Conservation (phyloP, 2,888 invertebrate genomes). For the Conchocele bisecta region DNA sequence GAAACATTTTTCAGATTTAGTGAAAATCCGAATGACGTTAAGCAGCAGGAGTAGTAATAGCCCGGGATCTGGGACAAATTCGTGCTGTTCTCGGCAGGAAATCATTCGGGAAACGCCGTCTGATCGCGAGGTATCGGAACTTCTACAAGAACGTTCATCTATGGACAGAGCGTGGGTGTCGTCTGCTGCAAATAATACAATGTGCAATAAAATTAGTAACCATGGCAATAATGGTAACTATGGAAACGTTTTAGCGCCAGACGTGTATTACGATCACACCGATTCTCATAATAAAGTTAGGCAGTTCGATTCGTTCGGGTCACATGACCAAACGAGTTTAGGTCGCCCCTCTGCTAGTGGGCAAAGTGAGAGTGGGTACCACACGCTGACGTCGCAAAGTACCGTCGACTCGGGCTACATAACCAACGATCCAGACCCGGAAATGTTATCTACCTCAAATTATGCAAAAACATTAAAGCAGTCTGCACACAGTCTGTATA, state of each 20-base stretch:
- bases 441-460: slow-evolving; percentile 60
- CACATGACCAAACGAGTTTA: slow-evolving; percentile 34
- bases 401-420: slow-evolving; percentile 75
- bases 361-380: slow-evolving; percentile 70
- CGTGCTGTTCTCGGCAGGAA: slow-evolving; percentile 21
- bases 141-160: slow-evolving; percentile 29
- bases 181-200: not conserved
- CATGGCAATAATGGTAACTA: no score
- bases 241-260: slow-evolving; percentile 1
- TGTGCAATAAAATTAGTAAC: slow-evolving; percentile 13
- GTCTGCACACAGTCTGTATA: slow-evolving; percentile 63
- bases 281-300: no score
- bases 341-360: slow-evolving; percentile 49
- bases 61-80: slow-evolving; percentile 49
- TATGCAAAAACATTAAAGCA: slow-evolving; percentile 62
- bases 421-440: slow-evolving; percentile 72
- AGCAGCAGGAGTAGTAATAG: slow-evolving; percentile 59
- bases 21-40: slow-evolving; percentile 63
- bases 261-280: no score
- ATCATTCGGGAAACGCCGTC: slow-evolving; percentile 57
- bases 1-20: slow-evolving; percentile 70
- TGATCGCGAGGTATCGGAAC: slow-evolving; percentile 63
- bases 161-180: slow-evolving; percentile 4
- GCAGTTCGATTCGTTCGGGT: slow-evolving; percentile 34
- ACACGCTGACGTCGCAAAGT: slow-evolving; percentile 69